Evolutionary conservation across 2,888 invertebrate species (phyloP).

Genomic region (Drosophila neotestacea): DNA sequence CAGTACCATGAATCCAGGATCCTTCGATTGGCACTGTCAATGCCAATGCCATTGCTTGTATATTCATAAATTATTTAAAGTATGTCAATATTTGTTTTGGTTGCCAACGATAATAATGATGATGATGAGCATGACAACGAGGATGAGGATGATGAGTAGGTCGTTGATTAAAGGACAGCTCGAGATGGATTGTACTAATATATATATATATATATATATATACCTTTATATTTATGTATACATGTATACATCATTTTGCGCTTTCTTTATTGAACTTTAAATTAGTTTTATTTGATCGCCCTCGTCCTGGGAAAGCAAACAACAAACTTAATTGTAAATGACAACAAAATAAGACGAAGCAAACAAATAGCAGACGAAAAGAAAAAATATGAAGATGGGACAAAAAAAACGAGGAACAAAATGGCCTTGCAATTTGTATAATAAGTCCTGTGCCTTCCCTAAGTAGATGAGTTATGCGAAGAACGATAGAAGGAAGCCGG

Average conservation of each 20-base stretch:
- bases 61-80: constrained; percentile 74
- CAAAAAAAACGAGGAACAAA: constrained; percentile 33
- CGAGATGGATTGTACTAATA: neutral
- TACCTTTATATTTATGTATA: neutral
- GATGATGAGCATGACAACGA: constrained; percentile 16
- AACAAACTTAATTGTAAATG: constrained; percentile 62
- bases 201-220: constrained; percentile 5
- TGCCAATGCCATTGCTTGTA: constrained; percentile 34
- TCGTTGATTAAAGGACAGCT: constrained; percentile 57
- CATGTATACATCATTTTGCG: constrained; percentile 34
- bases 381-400: neutral
- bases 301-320: constrained; percentile 28
- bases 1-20: constrained; percentile 25
- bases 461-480: constrained; percentile 18
- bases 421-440: constrained; percentile 61
- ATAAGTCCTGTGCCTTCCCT: constrained; percentile 43
- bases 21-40: constrained; percentile 22
- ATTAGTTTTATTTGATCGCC: constrained; percentile 73
- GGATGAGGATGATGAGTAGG: constrained; percentile 26
- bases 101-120: constrained; percentile 29
- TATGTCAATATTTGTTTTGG: constrained; percentile 67
- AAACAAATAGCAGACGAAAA: constrained; percentile 27
- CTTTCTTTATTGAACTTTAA: constrained; percentile 75
- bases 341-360: constrained; percentile 44
- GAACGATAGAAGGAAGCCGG: constrained; percentile 21